Percentiles rank a stretch among this genome's conserved stretches.
Conservation (phyloP, 92 coral and sea anemone species). For the Epizoanthus illoricatus region DNA sequence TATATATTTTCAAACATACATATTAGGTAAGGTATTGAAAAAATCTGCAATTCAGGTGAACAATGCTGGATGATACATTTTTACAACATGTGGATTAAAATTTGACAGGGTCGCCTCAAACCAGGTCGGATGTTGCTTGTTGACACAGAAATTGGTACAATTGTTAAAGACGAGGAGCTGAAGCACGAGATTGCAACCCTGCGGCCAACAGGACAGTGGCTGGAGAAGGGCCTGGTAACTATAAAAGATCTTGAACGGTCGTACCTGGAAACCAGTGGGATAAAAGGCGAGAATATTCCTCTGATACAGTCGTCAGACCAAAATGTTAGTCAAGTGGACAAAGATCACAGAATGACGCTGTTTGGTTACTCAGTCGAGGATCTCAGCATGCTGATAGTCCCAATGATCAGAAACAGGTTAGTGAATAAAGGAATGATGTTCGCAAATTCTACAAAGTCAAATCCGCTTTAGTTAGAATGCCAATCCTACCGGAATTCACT, state of each 20-base stretch:
- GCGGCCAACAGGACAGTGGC: conserved; percentile 80
- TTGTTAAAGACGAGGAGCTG: conserved; percentile 84
- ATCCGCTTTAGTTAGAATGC: neutral
- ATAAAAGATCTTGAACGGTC: conserved; percentile 73
- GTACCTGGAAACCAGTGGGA: conserved; percentile 56
- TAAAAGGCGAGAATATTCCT: conserved; percentile 52
- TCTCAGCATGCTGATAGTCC: conserved; percentile 83
- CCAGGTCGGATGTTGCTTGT: conserved; percentile 94
- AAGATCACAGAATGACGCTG: conserved; percentile 79
- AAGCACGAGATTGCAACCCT: conserved; percentile 71
- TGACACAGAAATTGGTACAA: conserved; percentile 72
- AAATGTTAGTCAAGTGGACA: conserved; percentile 62
- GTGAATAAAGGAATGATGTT: conserved; percentile 2
- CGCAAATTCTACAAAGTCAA: neutral
- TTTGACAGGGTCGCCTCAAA: conserved; percentile 80
- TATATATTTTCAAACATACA: no score
- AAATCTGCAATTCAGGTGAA: no score
- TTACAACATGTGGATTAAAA: neutral
- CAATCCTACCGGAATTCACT: no score
- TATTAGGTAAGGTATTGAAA: no score
- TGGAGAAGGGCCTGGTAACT: conserved; percentile 64
- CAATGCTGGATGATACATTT: no score
- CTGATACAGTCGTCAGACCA: conserved; percentile 53
- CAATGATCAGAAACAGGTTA: conserved; percentile 91
- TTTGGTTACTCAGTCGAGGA: conserved; percentile 94